phyloP scores from a whole-genome alignment of 2,113 vertebrate genomes.

The Saccopteryx bilineata region DNA sequence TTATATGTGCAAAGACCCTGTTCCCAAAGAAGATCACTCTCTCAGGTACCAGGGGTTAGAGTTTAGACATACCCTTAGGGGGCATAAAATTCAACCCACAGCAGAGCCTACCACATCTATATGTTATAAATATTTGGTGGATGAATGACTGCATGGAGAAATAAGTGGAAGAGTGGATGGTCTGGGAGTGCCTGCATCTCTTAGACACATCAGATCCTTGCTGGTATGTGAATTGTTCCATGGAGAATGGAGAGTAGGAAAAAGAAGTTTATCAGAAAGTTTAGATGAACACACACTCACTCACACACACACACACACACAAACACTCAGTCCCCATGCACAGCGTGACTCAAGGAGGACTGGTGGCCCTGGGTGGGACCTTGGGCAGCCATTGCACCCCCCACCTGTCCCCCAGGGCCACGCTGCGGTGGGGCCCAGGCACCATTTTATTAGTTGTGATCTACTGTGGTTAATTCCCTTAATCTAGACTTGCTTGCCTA shows the following conservation, averaged over 20 bases:
- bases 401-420: constrained; percentile 76
- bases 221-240: accelerated
- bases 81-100: not conserved
- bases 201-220: not conserved
- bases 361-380: not conserved
- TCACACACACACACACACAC: not conserved
- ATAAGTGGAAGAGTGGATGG: accelerated
- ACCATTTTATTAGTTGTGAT: constrained; percentile 88
- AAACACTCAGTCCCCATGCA: not conserved
- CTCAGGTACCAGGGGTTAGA: not conserved
- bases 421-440: constrained; percentile 87
- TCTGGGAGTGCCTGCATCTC: not conserved
- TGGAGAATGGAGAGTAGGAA: not conserved
- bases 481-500: constrained; percentile 88
- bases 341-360: not conserved
- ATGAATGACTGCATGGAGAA: not conserved
- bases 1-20: not conserved
- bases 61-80: not conserved
- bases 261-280: not conserved
- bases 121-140: not conserved
- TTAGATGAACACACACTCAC: not conserved
- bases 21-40: not conserved
- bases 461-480: constrained; percentile 89
- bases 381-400: constrained; percentile 52
- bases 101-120: too few relatives aligned